Conservation (phyloP, 2,797 vertebrate species). For the Pteronotus mesoamericanus region DNA sequence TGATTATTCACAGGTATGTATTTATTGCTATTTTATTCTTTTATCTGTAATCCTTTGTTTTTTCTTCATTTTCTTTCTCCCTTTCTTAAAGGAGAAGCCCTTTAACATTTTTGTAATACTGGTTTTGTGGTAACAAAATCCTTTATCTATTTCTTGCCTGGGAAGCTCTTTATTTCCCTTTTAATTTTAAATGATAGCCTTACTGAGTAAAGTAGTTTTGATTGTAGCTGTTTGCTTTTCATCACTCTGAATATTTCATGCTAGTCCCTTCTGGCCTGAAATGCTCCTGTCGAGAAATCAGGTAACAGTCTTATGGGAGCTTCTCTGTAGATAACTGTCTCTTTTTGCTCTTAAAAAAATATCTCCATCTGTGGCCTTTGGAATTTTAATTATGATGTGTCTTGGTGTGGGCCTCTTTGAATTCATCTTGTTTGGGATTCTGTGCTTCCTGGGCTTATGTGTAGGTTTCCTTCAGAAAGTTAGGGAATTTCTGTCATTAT, state of each 20-base stretch:
- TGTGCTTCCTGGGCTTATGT: background rate
- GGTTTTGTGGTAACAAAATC: background rate
- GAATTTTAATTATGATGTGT: background rate
- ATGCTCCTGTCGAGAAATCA: background rate
- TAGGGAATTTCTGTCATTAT: background rate
- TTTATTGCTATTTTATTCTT: background rate
- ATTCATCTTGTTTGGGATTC: background rate
- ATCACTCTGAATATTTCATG: background rate
- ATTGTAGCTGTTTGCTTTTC: background rate
- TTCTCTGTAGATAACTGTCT: background rate
- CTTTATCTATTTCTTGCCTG: background rate
- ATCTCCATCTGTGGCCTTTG: background rate
- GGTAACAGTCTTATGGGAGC: background rate
- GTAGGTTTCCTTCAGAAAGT: background rate
- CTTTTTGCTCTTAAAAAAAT: background rate
- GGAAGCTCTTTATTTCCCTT: background rate
- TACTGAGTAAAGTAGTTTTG: background rate
- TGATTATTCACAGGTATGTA: background rate
- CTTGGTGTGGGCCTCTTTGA: background rate
- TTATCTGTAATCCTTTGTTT: background rate
- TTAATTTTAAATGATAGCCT: background rate
- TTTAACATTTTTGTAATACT: background rate
- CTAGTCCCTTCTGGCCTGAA: background rate
- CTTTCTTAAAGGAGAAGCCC: background rate
- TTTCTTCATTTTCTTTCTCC: background rate